These are phyloP conservation scores for Polydrusus cervinus DNA, from an alignment of 2,888 invertebrate genomes.

Conservation along the genomic window DNA sequence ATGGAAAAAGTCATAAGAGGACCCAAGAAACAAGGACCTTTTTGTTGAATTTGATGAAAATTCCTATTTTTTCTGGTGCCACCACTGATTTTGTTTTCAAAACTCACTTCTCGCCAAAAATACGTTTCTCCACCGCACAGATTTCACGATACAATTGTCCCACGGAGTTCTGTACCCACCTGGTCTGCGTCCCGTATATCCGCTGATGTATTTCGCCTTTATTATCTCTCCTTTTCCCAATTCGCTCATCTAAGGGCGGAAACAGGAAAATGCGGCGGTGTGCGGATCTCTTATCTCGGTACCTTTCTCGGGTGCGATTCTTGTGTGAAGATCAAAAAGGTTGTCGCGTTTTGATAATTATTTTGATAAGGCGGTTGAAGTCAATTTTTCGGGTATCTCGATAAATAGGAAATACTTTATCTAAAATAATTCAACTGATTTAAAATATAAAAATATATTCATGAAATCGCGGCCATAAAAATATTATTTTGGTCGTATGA, in stretches of 20 bases:
- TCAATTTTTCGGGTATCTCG: slow-evolving; percentile 18
- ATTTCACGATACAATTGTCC: slow-evolving; percentile 42
- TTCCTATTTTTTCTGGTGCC: neutral
- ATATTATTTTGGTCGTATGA: too few species aligned
- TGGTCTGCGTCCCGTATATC: slow-evolving; percentile 39
- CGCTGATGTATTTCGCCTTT: slow-evolving; percentile 50
- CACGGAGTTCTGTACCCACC: slow-evolving; percentile 37
- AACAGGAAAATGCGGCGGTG: slow-evolving; percentile 64
- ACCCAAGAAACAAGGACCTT: too few species aligned
- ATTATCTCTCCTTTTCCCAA: slow-evolving; percentile 69
- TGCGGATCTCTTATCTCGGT: slow-evolving; percentile 59
- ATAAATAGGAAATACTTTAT: too few species aligned
- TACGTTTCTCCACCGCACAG: slow-evolving; percentile 7
- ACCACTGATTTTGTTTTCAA: neutral
- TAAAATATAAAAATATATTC: too few species aligned
- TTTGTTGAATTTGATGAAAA: too few species aligned
- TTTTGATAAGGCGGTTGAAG: slow-evolving; percentile 28
- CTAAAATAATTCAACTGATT: too few species aligned
- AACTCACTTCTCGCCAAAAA: slow-evolving; percentile 11
- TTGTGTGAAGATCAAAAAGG: slow-evolving; percentile 41
- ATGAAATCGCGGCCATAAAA: too few species aligned
- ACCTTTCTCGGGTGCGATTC: slow-evolving; percentile 35
- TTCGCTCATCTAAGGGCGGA: slow-evolving; percentile 67
- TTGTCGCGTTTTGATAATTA: slow-evolving; percentile 38
- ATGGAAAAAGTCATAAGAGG: too few species aligned